phyloP scores from a whole-genome alignment of 2,888 invertebrate genomes.

The Eustalomyia histrio region DNA sequence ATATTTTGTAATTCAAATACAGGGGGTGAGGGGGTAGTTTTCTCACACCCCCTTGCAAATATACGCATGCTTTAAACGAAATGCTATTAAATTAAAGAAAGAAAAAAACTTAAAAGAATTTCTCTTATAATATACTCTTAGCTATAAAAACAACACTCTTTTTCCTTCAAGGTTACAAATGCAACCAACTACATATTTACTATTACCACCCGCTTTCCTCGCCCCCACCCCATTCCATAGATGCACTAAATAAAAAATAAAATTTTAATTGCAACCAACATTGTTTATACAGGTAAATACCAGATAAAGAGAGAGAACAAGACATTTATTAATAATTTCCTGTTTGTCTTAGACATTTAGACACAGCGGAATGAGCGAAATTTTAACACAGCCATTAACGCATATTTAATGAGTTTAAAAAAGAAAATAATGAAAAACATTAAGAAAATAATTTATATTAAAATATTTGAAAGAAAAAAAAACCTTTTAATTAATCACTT shows the following conservation, averaged over 20 bases:
- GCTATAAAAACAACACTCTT: background rate
- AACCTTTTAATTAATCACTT: too few relatives aligned
- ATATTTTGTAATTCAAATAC: background rate
- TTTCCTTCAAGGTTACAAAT: slow-evolving; percentile 5
- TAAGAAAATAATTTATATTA: background rate
- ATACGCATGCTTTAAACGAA: background rate
- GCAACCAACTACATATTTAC: too few relatives aligned
- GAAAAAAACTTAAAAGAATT: background rate
- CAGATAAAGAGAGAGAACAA: background rate
- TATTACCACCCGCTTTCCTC: background rate
- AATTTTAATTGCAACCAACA: background rate
- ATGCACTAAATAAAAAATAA: background rate
- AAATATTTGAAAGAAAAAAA: too few relatives aligned
- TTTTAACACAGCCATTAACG: background rate
- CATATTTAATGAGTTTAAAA: background rate
- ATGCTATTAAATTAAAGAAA: background rate
- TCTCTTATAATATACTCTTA: slow-evolving; percentile 3
- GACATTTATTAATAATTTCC: slow-evolving; percentile 7
- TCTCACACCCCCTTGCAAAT: background rate
- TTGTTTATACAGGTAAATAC: background rate
- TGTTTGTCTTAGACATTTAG: background rate
- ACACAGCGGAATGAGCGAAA: background rate
- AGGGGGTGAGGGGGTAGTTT: background rate
- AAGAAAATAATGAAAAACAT: background rate
- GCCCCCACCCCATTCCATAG: background rate